Conservation (phyloP, 2,113 vertebrate genomes). For the Vulpes vulpes region DNA sequence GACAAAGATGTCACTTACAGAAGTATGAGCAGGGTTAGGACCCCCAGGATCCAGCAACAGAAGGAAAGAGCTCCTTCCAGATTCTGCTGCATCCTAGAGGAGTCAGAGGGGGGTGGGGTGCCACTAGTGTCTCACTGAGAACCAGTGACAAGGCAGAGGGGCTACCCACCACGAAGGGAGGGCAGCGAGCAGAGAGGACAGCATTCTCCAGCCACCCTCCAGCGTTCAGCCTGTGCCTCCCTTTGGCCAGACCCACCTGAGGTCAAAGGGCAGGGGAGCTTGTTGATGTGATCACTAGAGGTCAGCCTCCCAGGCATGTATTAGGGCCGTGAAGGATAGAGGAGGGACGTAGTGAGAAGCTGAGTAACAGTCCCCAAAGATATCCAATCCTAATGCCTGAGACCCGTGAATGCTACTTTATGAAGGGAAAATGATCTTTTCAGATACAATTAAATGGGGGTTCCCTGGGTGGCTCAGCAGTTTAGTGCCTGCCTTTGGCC, state of each 20-base stretch:
- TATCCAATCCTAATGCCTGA: no score
- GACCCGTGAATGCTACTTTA: not conserved
- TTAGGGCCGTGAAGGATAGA: not conserved
- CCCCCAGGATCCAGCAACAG: not conserved
- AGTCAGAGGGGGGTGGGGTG: not conserved
- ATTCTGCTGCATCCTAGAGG: not conserved
- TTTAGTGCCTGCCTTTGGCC: no score
- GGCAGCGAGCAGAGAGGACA: not conserved
- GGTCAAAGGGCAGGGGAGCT: not conserved
- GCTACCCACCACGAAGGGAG: rapidly evolving
- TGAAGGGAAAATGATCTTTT: not conserved
- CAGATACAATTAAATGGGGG: not conserved
- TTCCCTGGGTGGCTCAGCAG: no score
- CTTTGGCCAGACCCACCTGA: not conserved
- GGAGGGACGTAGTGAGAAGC: not conserved
- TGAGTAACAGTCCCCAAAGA: not conserved
- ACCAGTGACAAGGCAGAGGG: not conserved
- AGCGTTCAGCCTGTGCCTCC: not conserved
- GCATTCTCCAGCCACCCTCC: not conserved
- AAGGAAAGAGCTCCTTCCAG: not conserved
- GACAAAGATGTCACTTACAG: not conserved
- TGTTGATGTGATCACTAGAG: not conserved
- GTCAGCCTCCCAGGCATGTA: not conserved
- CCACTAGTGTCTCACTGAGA: not conserved
- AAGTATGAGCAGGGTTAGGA: no score